Evolutionary conservation across 92 coral and sea anemone genomes (phyloP).

Genomic region (Epizoanthus stellaris): DNA sequence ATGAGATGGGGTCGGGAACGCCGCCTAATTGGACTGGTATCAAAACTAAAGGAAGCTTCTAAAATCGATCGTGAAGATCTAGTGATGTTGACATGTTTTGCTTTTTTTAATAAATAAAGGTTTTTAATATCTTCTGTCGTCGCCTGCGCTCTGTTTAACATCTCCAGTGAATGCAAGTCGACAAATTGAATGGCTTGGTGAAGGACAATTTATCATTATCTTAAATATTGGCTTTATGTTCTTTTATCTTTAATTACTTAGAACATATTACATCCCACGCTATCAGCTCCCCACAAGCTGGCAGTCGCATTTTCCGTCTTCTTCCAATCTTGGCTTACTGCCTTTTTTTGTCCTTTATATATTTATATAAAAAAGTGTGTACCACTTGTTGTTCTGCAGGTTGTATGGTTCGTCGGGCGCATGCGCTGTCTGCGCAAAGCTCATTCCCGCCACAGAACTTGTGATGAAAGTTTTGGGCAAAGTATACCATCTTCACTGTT

Average conservation of each 20-base stretch:
- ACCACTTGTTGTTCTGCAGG: conserved; percentile 54
- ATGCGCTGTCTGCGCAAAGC: conserved; percentile 98
- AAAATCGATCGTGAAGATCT: conserved; percentile 49
- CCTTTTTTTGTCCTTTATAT: not conserved
- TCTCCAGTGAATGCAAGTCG: conserved; percentile 73
- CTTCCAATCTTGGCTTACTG: not conserved
- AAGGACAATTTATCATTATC: conserved; percentile 90
- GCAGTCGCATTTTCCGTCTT: conserved; percentile 50
- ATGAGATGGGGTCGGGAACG: conserved; percentile 37
- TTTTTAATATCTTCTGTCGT: conserved; percentile 75
- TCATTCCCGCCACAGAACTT: conserved; percentile 96
- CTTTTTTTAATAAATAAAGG: conserved; percentile 69
- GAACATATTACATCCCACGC: conserved; percentile 87
- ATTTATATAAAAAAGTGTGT: not conserved
- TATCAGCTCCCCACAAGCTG: conserved; percentile 52
- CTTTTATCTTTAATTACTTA: conserved; percentile 92
- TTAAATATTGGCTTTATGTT: conserved; percentile 91
- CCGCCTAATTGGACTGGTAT: conserved; percentile 16
- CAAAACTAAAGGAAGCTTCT: conserved; percentile 30
- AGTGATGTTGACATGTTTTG: conserved; percentile 48
- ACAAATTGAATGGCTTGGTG: conserved; percentile 85
- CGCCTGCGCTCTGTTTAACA: conserved; percentile 78
- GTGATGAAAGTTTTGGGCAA: conserved; percentile 98
- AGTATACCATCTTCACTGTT: conserved; percentile 94
- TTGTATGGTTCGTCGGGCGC: conserved; percentile 98